A percentile compares a stretch with the other conserved stretches of the same genome.
Conservation (phyloP, 2,888 invertebrate species). For the Epinotia ramella region DNA sequence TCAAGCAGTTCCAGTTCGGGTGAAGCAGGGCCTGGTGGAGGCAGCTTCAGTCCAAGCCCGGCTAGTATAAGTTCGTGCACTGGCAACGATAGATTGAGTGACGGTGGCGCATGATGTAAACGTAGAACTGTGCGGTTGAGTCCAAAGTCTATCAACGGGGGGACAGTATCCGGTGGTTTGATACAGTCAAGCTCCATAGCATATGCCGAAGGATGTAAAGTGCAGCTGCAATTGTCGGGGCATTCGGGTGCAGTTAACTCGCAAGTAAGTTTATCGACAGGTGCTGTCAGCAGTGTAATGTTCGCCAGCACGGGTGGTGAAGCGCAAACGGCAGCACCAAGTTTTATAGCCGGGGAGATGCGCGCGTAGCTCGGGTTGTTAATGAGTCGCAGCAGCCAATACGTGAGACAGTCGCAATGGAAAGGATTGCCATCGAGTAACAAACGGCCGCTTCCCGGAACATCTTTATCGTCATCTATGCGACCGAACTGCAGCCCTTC, state of each 20-base stretch:
- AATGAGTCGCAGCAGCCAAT: constrained; percentile 49
- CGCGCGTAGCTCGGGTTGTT: constrained; percentile 5
- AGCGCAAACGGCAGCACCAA: constrained; percentile 21
- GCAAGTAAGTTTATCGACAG: constrained; percentile 47
- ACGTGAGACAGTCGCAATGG: constrained; percentile 59
- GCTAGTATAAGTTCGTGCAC: constrained; percentile 42
- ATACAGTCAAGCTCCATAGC: constrained; percentile 31
- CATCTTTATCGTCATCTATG: background rate
- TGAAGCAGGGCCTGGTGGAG: constrained; percentile 44
- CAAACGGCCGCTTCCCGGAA: constrained; percentile 45
- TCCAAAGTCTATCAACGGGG: constrained; percentile 6
- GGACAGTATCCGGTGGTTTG: constrained; percentile 18
- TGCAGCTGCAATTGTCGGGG: constrained; percentile 43
- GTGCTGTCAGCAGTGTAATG: constrained; percentile 47
- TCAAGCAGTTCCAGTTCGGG: constrained; percentile 50
- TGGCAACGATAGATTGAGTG: constrained; percentile 17
- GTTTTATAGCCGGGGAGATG: constrained; percentile 19
- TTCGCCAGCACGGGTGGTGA: constrained; percentile 45
- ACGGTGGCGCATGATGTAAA: constrained; percentile 26
- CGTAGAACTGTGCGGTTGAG: constrained; percentile 36
- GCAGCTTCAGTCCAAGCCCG: constrained; percentile 41
- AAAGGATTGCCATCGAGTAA: constrained; percentile 59
- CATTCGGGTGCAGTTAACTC: constrained; percentile 41
- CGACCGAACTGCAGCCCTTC: background rate
- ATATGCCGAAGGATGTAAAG: constrained; percentile 35